A percentile compares a stretch with the other conserved stretches of the same genome.
phyloP scores from a whole-genome alignment of 2,113 vertebrate genomes.

The Neotragus pygmaeus region DNA sequence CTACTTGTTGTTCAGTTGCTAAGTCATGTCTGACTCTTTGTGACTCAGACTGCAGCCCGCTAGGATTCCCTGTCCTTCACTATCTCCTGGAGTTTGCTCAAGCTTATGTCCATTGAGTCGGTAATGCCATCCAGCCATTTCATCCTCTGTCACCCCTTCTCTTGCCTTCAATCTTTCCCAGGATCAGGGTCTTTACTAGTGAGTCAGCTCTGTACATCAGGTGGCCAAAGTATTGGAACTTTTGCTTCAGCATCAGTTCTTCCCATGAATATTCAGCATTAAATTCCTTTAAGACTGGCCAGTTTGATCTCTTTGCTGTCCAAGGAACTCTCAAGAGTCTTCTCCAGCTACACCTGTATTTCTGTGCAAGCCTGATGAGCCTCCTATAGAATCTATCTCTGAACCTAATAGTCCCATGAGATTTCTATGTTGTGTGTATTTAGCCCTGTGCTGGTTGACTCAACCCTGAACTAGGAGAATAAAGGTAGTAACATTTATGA shows the following conservation, averaged over 20 bases:
- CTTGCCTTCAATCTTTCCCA: not conserved
- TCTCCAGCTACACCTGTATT: not conserved
- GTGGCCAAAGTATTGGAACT: not conserved
- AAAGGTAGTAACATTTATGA: not conserved
- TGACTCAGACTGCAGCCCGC: rapidly evolving
- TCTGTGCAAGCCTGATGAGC: not conserved
- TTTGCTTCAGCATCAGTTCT: not conserved
- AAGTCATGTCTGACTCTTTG: not conserved
- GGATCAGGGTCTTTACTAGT: not conserved
- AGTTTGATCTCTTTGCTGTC: not conserved
- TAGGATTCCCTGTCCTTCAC: not conserved
- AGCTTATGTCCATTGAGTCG: not conserved
- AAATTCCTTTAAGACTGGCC: not conserved
- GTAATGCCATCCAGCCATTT: not conserved
- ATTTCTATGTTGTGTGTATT: not conserved
- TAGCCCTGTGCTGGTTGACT: not conserved
- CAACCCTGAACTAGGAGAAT: not conserved
- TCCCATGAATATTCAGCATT: not conserved
- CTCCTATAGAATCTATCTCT: not conserved
- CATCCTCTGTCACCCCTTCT: not conserved
- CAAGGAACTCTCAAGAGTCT: not conserved
- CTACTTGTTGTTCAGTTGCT: not conserved
- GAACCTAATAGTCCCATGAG: not conserved
- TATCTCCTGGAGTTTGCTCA: not conserved
- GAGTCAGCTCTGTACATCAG: not conserved